These are phyloP conservation scores for Marisa cornuarietis DNA, from an alignment of 1,140 invertebrate genomes.

Conservation along the genomic window DNA sequence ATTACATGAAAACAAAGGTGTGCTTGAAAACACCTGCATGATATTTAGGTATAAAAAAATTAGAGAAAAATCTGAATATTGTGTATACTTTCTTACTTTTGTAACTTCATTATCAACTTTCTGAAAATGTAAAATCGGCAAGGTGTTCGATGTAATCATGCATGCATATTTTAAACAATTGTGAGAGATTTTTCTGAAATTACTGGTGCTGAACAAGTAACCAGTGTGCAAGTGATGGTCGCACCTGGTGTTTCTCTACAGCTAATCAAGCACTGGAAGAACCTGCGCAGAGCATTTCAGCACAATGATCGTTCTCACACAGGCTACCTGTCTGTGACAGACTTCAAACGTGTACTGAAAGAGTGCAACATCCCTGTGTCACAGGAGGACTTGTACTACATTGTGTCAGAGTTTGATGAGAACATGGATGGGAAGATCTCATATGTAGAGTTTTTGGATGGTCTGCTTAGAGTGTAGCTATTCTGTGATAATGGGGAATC, in stretches of 20 bases:
- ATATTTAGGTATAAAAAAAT: too few species aligned
- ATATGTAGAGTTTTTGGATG: conserved; percentile 46
- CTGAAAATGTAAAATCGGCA: too few species aligned
- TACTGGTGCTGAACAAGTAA: background rate
- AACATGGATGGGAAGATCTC: conserved; percentile 42
- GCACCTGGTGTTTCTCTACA: conserved; percentile 29
- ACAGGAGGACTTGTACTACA: conserved; percentile 51
- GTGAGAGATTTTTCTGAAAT: too few species aligned
- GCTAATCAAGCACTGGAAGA: conserved; percentile 46
- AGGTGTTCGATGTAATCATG: too few species aligned
- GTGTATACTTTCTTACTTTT: too few species aligned
- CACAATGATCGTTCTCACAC: conserved; percentile 34
- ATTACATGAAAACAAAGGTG: too few species aligned
- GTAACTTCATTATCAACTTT: too few species aligned
- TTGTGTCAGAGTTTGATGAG: conserved; percentile 45
- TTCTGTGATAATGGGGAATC: background rate
- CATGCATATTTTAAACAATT: too few species aligned
- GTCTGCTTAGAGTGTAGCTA: conserved; percentile 11
- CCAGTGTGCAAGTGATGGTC: background rate
- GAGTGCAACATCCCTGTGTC: conserved; percentile 34
- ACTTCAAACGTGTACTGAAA: conserved; percentile 43
- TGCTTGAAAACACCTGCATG: too few species aligned
- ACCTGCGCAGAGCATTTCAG: conserved; percentile 43
- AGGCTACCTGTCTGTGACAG: conserved; percentile 33
- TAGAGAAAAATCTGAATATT: too few species aligned